Evolutionary conservation across 2,888 invertebrate species (phyloP).

Genomic region (Xanthorhoe designata): DNA sequence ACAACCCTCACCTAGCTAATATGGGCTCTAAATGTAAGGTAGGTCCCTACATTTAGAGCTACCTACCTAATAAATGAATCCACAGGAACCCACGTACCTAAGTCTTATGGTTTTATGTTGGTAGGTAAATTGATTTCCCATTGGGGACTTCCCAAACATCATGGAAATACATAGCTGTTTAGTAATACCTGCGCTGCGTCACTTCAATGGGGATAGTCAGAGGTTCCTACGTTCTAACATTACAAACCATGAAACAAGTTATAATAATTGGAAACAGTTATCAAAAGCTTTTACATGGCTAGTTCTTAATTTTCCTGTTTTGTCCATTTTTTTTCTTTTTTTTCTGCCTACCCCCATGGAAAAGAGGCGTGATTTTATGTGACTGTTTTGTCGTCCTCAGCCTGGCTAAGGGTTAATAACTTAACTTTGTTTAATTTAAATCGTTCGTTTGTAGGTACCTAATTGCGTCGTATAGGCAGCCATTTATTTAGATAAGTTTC

Average conservation of each 20-base stretch:
- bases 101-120: no score
- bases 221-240: no score
- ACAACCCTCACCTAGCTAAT: no score
- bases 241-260: no score
- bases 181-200: neutral
- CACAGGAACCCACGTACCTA: no score
- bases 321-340: slow-evolving; percentile 19
- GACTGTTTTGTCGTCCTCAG: slow-evolving; percentile 7
- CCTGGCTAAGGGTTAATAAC: no score
- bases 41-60: no score
- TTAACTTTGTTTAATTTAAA: slow-evolving; percentile 2
- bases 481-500: neutral
- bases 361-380: no score
- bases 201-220: neutral
- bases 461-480: neutral
- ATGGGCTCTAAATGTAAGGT: no score
- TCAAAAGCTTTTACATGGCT: slow-evolving; percentile 5
- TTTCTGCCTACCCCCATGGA: no score
- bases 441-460: no score
- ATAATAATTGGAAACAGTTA: neutral
- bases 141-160: neutral
- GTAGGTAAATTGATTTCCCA: neutral
- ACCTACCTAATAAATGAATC: no score
- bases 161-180: neutral
- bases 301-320: slow-evolving; percentile 26